Evolutionary conservation across 2,113 vertebrate genomes (phyloP), one percentile per base, ranked within the genome.

Genomic region (Anolis sagrei): DNA sequence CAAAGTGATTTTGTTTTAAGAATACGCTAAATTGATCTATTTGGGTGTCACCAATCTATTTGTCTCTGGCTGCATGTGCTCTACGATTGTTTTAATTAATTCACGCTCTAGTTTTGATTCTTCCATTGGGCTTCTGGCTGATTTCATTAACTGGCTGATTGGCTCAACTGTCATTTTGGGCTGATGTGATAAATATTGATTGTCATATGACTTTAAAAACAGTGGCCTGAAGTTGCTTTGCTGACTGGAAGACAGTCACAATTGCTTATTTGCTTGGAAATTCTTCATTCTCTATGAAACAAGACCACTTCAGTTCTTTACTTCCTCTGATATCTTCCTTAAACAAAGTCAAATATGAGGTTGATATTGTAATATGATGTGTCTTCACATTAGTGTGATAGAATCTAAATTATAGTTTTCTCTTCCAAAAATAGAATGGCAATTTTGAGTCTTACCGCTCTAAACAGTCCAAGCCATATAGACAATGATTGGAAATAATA

Each of bases 171-270:
- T 32, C 7, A 64, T 84, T 90, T 90, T 76, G 34, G 21, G n/a
- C 5, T 68, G 68, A 5, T 66, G 70, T 27, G 75, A 54, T 89
- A 89, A 84, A 76, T 39, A 66, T 7, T 88, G 29, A 0, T 25
- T 91, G 29, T 54, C 48, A 83, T 39, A n/a, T 79, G 79, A 62
- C 1, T 49, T 61, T 73, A 1, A 74, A 88, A 89, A 87, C 76
- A 81, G 18, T 83, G 18, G 0, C 81, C 66, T 25, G 0, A 0
- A 89, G 72, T 84, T 58, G 0, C 11, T 80, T 89, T 79, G 10
- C 44, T 87, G 54, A 83, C 58, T 58, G 1, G 88, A 14, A 11
- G 54, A 5, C 89, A 78, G 23, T 72, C 10, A 18, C 78, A 32
- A 80, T 87, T n/a, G 1, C 79, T 11, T 10, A 81, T 16, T 74